These are phyloP conservation scores for Bufotes viridis DNA, from an alignment of 2,797 vertebrate genomes.

Conservation along the genomic window DNA sequence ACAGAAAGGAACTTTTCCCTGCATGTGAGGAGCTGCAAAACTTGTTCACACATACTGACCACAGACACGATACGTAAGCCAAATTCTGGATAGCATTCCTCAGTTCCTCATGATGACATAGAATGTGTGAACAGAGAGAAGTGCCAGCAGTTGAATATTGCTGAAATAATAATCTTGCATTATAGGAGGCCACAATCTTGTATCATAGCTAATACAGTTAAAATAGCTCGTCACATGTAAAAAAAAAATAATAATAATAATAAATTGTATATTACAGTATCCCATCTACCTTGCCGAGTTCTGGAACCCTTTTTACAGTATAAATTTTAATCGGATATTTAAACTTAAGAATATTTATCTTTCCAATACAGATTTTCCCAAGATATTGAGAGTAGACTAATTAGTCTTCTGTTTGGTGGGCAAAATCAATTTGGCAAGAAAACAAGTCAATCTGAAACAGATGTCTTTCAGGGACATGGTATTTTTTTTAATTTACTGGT, in stretches of 20 bases:
- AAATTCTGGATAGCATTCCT: too few relatives aligned
- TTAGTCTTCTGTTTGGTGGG: conserved; percentile 43
- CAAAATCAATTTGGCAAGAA: conserved; percentile 36
- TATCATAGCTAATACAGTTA: not conserved
- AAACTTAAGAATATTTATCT: not conserved
- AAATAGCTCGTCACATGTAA: not conserved
- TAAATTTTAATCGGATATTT: not conserved
- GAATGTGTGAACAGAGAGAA: not conserved
- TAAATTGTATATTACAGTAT: not conserved
- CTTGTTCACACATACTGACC: too few relatives aligned
- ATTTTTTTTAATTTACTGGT: conserved; percentile 41
- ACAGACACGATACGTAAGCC: too few relatives aligned
- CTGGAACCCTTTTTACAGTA: not conserved
- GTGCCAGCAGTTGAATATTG: not conserved
- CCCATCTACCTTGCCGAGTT: not conserved
- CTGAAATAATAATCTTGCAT: not conserved
- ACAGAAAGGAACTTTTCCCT: too few relatives aligned
- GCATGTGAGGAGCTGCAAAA: too few relatives aligned
- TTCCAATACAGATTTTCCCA: conserved; percentile 3
- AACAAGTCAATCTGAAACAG: conserved; percentile 43
- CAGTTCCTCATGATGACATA: too few relatives aligned
- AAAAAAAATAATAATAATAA: not conserved
- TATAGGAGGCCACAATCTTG: not conserved
- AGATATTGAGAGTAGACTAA: conserved; percentile 27
- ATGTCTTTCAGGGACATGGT: conserved; percentile 45